phyloP scores from a whole-genome alignment of 2,797 vertebrate species.

The Acanthiza pusilla region DNA sequence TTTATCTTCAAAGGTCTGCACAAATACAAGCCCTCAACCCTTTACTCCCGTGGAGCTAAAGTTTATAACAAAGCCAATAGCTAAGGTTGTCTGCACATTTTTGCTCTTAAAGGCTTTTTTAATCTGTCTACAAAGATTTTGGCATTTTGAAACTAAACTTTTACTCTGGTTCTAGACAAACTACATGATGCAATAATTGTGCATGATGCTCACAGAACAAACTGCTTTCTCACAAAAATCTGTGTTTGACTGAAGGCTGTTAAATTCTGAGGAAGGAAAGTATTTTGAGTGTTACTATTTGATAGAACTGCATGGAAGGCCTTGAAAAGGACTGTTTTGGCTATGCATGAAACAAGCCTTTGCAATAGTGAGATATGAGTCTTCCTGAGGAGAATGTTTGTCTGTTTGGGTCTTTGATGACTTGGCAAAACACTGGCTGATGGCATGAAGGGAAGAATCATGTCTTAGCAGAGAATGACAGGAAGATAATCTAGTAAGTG shows the following conservation, averaged over 20 bases:
- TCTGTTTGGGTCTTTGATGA: background rate
- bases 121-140: background rate
- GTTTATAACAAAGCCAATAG: background rate
- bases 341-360: background rate
- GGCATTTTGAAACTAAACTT: background rate
- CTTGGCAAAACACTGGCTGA: slow-evolving; percentile 13
- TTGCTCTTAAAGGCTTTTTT: background rate
- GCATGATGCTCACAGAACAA: background rate
- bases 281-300: background rate
- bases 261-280: background rate
- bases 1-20: background rate
- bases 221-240: background rate
- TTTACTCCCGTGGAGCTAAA: background rate
- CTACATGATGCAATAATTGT: background rate
- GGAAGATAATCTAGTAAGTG: background rate
- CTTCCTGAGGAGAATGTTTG: slow-evolving; percentile 14
- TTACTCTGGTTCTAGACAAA: background rate
- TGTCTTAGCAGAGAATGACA: slow-evolving; percentile 11
- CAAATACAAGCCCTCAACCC: background rate
- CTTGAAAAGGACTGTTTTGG: slow-evolving; percentile 10
- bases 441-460: background rate
- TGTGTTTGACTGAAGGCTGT: background rate
- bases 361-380: background rate
- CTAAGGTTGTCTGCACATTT: background rate
- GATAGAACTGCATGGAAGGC: background rate